Evolutionary conservation across 53 echinoderm and acorn worm species (phyloP).

Genomic region (Stichopus horrens): DNA sequence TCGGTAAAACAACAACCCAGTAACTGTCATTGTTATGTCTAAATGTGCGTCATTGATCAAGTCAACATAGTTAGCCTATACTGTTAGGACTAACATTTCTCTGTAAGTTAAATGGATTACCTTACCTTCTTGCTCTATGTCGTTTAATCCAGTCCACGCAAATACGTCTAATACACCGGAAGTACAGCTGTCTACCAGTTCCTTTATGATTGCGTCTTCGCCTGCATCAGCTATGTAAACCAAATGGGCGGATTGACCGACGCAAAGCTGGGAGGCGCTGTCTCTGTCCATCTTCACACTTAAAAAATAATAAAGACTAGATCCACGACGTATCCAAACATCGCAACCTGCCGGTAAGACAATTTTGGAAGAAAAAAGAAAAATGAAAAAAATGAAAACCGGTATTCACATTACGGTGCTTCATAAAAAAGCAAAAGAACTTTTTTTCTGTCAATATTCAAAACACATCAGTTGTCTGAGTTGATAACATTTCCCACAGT

Average conservation of each 20-base stretch:
- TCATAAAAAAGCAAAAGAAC: too few relatives aligned
- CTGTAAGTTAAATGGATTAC: neutral
- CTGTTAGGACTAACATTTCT: neutral
- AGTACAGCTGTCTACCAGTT: neutral
- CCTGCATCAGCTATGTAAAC: neutral
- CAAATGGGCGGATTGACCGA: neutral
- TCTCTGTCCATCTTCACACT: neutral
- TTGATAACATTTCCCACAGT: too few relatives aligned
- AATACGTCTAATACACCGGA: neutral
- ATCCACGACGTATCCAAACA: neutral
- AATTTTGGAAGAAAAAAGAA: too few relatives aligned
- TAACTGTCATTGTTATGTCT: too few relatives aligned
- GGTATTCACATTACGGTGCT: too few relatives aligned
- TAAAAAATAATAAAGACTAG: neutral
- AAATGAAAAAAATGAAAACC: too few relatives aligned
- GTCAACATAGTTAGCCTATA: neutral
- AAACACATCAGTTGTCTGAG: too few relatives aligned
- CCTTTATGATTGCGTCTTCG: neutral
- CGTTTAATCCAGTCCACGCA: neutral
- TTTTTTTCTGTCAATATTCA: too few relatives aligned
- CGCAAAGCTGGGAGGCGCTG: neutral
- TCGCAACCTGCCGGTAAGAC: neutral
- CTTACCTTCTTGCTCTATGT: neutral
- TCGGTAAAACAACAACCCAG: neutral
- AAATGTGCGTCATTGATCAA: neutral